phyloP scores from a whole-genome alignment of 2,888 invertebrate species.

The Caenorhabditis macrosperma region DNA sequence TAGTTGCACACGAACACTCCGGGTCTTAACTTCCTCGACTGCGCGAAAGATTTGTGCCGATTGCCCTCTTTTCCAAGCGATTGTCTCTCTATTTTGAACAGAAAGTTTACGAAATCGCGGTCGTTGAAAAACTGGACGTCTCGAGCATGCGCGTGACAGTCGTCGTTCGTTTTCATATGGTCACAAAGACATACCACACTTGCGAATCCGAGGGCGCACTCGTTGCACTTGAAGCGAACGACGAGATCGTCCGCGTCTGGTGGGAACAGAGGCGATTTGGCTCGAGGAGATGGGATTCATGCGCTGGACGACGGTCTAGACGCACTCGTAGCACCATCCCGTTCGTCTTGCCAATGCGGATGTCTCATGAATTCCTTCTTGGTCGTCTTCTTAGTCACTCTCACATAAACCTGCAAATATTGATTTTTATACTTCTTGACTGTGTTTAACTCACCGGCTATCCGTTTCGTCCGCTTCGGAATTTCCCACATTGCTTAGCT shows the following conservation, averaged over 20 bases:
- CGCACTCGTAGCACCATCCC: neutral
- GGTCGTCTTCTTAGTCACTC: too few relatives aligned
- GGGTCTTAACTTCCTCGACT: slow-evolving; percentile 12
- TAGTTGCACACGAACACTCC: slow-evolving; percentile 24
- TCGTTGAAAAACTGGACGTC: slow-evolving; percentile 28
- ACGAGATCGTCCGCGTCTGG: neutral
- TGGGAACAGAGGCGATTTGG: slow-evolving; percentile 1
- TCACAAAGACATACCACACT: slow-evolving; percentile 29
- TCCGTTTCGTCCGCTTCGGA: too few relatives aligned
- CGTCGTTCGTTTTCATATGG: slow-evolving; percentile 41
- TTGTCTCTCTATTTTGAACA: slow-evolving; percentile 35
- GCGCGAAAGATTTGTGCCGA: neutral
- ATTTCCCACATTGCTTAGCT: too few relatives aligned
- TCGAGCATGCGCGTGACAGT: slow-evolving; percentile 22
- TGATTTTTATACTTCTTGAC: too few relatives aligned
- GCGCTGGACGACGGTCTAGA: neutral
- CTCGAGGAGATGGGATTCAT: neutral
- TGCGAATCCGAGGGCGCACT: slow-evolving; percentile 34
- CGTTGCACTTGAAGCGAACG: slow-evolving; percentile 38
- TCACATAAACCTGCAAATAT: too few relatives aligned
- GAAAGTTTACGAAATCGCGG: slow-evolving; percentile 43
- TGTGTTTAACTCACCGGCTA: too few relatives aligned
- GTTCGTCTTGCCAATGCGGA: slow-evolving; percentile 47
- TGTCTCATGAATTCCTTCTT: slow-evolving; percentile 6
- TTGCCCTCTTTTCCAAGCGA: slow-evolving; percentile 1